Evolutionary conservation across 1,140 invertebrate species (phyloP), one percentile per base, ranked within the genome.

Genomic region (Heliconius melpomene): DNA sequence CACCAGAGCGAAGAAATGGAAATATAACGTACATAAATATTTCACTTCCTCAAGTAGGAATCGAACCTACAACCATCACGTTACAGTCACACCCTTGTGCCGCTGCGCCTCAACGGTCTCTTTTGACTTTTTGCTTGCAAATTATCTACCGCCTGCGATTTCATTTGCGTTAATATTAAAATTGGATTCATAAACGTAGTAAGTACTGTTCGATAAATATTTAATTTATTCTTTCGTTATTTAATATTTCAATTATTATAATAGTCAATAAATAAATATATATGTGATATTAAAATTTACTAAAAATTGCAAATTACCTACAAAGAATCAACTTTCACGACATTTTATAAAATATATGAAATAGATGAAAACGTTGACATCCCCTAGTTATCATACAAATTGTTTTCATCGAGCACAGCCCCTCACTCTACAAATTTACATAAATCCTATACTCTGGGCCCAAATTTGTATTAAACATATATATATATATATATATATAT

Each of bases 371-470:
- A 66, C 60, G 9, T 60, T 54, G 20, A 36, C 74, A 76, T 66
- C 57, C 57, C 74, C 66, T 76, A 76, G 74, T 76, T 76, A 76
- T 66, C 74, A 76, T 76, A 76, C 36, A 76, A 76, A 76, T 76
- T 76, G 74, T 76, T 66, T 70, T 32, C 74, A 76, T 76, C 54
- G 57, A 76, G 74, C 74, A 40, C 32, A 29, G 57, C 54, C 13
- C 18, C 74, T 70, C 57, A 66, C 57, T 66, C n/a, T 57, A 23
- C 60, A 76, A 40, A 70, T 76, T 76, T 76, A 57, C 74, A 76
- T 76, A 76, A 76, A 76, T 76, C 74, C 36, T 26, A 76, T 76
- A 76, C 11, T 66, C 57, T 76, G 74, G 46, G 23, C 38, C 36
- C 57, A 76, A 76, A 76, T 76, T 76, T 76, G 74, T 76, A 76